A percentile compares a stretch with the other conserved stretches of the same genome.
Conservation (phyloP, 2,888 invertebrate genomes). For the Lithodes maja region DNA sequence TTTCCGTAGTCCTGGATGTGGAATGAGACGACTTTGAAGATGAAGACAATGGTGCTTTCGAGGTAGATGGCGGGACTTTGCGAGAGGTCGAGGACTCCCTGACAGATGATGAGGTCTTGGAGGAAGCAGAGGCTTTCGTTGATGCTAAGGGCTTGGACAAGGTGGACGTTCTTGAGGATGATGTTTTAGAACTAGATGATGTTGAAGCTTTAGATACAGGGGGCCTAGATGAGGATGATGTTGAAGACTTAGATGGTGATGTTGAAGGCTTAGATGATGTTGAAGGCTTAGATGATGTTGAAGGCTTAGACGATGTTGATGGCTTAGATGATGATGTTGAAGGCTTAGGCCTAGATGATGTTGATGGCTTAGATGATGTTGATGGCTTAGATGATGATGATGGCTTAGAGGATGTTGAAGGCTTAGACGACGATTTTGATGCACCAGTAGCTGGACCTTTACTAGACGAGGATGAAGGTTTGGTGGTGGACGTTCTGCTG, state of each 20-base stretch:
- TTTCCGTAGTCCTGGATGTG: background rate
- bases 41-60: constrained; percentile 20
- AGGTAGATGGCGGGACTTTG: background rate
- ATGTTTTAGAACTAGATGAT: constrained; percentile 3
- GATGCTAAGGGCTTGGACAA: constrained; percentile 12
- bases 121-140: constrained; percentile 4
- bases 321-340: constrained; percentile 27
- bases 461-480: background rate
- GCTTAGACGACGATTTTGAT: constrained; percentile 27
- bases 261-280: constrained; percentile 22
- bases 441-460: background rate
- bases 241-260: constrained; percentile 21
- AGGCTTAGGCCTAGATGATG: background rate
- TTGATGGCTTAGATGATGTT: background rate
- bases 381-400: constrained; percentile 26
- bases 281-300: constrained; percentile 33
- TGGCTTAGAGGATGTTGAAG: constrained; percentile 5
- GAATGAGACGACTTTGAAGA: background rate
- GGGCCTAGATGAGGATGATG: constrained; percentile 26
- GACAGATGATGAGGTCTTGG: background rate
- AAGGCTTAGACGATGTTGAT: constrained; percentile 7
- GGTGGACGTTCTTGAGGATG: constrained; percentile 14
- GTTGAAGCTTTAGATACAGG: background rate
- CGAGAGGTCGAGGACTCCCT: background rate
- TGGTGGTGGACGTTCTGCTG: constrained; percentile 20